Evolutionary conservation across 2,797 vertebrate species (phyloP).

Genomic region (Silurus lanzhouensis): DNA sequence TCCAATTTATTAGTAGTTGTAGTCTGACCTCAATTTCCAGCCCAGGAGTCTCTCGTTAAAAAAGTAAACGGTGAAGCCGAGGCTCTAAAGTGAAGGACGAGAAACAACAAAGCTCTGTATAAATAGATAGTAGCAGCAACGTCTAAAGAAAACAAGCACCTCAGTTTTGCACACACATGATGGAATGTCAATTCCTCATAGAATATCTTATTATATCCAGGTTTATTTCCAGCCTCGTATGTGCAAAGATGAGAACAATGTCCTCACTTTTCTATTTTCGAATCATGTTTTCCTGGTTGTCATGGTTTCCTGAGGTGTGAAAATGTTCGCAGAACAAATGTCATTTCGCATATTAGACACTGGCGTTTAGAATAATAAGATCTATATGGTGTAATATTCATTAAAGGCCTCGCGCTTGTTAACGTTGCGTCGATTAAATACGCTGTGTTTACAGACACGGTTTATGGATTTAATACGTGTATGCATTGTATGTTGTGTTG

Average conservation of each 20-base stretch:
- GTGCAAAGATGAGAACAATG: not conserved
- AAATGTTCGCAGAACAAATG: not conserved
- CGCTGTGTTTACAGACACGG: not conserved
- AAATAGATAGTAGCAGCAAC: not conserved
- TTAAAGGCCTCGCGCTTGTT: not conserved
- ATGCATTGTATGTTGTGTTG: not conserved
- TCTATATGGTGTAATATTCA: not conserved
- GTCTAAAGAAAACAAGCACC: not conserved
- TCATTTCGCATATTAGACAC: not conserved
- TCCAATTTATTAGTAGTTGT: not conserved
- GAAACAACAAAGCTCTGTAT: not conserved
- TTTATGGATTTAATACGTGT: not conserved
- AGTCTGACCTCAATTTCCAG: not conserved
- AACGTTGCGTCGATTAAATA: not conserved
- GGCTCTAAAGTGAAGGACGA: not conserved
- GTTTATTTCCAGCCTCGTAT: not conserved
- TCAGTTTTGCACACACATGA: not conserved
- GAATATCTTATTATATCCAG: too few relatives aligned
- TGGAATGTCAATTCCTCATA: not conserved
- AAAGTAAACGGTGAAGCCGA: not conserved
- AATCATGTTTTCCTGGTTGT: not conserved
- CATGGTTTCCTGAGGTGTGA: not conserved
- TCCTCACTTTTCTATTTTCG: not conserved
- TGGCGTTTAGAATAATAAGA: not conserved
- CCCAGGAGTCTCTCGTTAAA: not conserved